Conservation (phyloP, 2,797 vertebrate genomes). For the Argya squamiceps region DNA sequence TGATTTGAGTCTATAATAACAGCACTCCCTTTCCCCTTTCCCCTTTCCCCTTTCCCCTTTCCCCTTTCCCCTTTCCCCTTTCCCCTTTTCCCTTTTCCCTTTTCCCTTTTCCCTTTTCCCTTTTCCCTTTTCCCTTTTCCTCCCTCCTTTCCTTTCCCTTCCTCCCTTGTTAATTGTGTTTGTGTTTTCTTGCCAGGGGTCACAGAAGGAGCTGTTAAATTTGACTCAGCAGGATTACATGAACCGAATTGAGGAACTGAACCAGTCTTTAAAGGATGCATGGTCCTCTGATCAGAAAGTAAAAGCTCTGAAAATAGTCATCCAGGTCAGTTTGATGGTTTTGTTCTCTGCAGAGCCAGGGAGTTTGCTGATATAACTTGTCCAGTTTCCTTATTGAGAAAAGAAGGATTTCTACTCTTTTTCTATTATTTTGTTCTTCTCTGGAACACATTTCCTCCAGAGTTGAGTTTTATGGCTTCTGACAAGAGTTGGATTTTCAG, state of each 20-base stretch:
- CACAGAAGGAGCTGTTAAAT: conserved; percentile 93
- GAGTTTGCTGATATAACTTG: not conserved
- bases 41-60: too few relatives aligned
- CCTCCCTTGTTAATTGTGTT: not conserved
- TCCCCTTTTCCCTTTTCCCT: too few relatives aligned
- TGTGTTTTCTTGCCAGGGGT: conserved; percentile 81
- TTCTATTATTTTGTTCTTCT: not conserved
- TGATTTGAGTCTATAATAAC: not conserved
- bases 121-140: too few relatives aligned
- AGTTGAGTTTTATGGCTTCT: not conserved
- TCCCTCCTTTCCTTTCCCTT: too few relatives aligned
- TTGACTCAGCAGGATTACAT: conserved; percentile 97
- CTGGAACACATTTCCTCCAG: not conserved
- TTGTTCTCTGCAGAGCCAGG: not conserved
- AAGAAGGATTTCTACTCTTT: not conserved
- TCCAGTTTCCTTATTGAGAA: not conserved
- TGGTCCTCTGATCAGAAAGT: conserved; percentile 99
- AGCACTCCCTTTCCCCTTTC: not conserved
- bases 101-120: too few relatives aligned
- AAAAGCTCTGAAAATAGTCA: conserved; percentile 97
- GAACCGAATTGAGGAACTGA: conserved; percentile 95
- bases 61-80: too few relatives aligned
- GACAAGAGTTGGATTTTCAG: not conserved
- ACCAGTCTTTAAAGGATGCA: conserved; percentile 95
- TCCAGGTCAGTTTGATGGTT: conserved; percentile 83